Conservation (phyloP, 2,113 vertebrate genomes). For the Thunnus thynnus region DNA sequence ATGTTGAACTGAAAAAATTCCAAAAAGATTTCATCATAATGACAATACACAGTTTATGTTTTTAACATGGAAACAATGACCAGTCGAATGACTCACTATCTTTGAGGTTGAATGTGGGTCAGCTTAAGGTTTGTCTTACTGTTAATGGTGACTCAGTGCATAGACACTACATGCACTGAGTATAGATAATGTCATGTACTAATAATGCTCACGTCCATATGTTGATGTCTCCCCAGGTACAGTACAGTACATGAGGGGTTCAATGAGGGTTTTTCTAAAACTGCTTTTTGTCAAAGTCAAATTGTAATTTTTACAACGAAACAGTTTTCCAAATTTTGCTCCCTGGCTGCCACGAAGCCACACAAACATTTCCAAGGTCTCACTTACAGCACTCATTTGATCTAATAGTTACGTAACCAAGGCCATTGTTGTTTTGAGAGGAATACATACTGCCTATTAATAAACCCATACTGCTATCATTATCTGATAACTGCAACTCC, state of each 20-base stretch:
- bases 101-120: not conserved
- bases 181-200: not conserved
- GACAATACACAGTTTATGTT: too few species aligned
- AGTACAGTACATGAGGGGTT: too few species aligned
- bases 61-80: not conserved
- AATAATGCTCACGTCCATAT: not conserved
- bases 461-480: not conserved
- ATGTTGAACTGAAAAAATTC: slow-evolving; percentile 28
- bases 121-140: slow-evolving; percentile 18
- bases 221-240: not conserved
- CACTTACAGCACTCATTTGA: not conserved
- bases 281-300: not conserved
- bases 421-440: not conserved
- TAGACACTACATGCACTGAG: not conserved
- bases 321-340: too few species aligned
- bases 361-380: not conserved
- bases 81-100: not conserved
- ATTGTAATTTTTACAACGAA: too few species aligned
- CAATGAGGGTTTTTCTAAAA: not conserved
- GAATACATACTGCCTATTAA: not conserved
- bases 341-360: not conserved
- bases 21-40: slow-evolving; percentile 16
- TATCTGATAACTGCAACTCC: not conserved
- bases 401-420: not conserved
- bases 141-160: slow-evolving; percentile 4